These are phyloP conservation scores for Dromiciops gliroides DNA, from an alignment of 2,113 vertebrate genomes.

Conservation along the genomic window DNA sequence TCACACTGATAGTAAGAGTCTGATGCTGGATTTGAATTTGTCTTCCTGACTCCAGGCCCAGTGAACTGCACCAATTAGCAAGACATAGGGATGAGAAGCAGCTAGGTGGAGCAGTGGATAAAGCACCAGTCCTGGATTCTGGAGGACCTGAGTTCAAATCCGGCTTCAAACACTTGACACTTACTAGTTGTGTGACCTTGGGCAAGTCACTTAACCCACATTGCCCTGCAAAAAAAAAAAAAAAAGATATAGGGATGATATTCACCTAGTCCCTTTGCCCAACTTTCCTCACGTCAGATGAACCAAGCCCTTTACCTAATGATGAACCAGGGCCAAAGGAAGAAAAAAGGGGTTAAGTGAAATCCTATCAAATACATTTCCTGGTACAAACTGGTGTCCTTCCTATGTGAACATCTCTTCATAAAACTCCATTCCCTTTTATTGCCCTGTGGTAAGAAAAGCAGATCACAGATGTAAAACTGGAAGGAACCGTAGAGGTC, in stretches of 20 bases:
- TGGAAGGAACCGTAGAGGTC: neutral
- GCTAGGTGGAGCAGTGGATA: too few species aligned
- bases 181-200: too few species aligned
- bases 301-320: neutral
- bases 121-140: too few species aligned
- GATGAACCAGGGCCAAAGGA: neutral
- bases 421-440: neutral
- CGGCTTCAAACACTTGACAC: too few species aligned
- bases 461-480: neutral
- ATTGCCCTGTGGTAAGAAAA: neutral
- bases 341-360: neutral
- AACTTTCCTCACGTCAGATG: neutral
- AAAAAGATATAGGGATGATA: neutral
- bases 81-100: neutral
- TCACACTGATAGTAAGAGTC: constrained; percentile 54
- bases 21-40: neutral
- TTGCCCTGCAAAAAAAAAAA: too few species aligned
- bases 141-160: too few species aligned
- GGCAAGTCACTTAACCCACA: too few species aligned
- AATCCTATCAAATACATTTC: neutral
- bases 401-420: neutral
- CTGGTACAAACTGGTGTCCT: neutral
- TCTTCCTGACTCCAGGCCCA: neutral
- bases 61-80: neutral
- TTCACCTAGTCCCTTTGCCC: neutral